Conservation (phyloP, 2,113 vertebrate species). For the Notiomystis cincta region DNA sequence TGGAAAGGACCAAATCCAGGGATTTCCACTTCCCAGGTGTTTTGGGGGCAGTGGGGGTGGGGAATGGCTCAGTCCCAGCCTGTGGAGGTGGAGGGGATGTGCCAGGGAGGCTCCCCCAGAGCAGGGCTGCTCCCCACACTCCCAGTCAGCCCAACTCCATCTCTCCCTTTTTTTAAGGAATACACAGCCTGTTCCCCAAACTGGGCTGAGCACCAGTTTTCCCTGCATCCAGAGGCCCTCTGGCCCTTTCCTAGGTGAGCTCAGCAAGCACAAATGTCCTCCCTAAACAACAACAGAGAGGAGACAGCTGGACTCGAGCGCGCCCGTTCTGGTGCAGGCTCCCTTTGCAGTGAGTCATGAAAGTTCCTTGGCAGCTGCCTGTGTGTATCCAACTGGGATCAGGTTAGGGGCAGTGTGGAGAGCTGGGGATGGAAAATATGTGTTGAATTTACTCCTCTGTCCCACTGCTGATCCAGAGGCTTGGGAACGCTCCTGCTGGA, state of each 20-base stretch:
- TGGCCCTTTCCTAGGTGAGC: constrained; percentile 44
- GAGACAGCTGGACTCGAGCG: constrained; percentile 24
- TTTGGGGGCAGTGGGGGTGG: accelerated
- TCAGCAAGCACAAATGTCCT: constrained; percentile 25
- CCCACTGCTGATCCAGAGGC: neutral
- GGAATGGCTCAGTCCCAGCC: neutral
- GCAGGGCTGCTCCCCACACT: neutral
- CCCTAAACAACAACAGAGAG: neutral
- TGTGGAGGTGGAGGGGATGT: accelerated
- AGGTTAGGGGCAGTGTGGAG: constrained; percentile 53
- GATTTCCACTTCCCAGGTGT: neutral
- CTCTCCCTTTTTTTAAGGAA: neutral
- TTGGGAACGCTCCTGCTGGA: neutral
- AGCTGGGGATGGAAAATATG: constrained; percentile 60
- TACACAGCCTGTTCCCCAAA: neutral
- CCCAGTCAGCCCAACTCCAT: neutral
- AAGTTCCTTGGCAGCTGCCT: constrained; percentile 34
- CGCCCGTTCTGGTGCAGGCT: neutral
- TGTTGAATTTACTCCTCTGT: constrained; percentile 41
- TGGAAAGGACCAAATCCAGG: neutral
- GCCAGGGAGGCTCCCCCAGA: neutral
- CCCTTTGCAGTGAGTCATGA: constrained; percentile 65
- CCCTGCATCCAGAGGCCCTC: neutral
- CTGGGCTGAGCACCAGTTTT: neutral
- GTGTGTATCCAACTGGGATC: constrained; percentile 60